Conservation (phyloP, 2,797 vertebrate genomes). For the Brachyrhaphis roseni region DNA sequence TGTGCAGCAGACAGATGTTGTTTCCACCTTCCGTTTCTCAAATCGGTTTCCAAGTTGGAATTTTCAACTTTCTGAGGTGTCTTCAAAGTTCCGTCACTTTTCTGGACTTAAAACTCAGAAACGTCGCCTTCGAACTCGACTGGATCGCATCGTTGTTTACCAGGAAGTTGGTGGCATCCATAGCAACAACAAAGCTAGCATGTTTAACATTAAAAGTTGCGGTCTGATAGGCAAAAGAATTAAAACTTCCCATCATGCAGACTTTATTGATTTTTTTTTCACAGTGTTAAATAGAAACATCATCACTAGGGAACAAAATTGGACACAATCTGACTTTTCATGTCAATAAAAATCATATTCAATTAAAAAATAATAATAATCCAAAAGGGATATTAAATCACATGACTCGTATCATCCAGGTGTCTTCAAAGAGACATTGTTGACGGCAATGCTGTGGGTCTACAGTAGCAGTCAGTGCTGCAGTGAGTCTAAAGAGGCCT, state of each 20-base stretch:
- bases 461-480: no score
- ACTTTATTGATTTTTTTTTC: background rate
- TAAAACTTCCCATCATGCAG: background rate
- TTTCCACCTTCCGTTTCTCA: no score
- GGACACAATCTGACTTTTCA: background rate
- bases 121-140: background rate
- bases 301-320: background rate
- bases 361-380: no score
- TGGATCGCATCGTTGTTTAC: background rate
- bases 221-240: background rate
- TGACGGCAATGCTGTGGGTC: no score
- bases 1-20: no score
- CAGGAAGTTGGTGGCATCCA: background rate
- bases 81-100: background rate
- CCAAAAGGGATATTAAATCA: no score
- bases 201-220: background rate
- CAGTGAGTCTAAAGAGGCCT: no score
- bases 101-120: background rate
- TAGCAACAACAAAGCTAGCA: background rate
- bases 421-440: no score
- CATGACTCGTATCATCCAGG: no score
- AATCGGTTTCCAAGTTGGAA: background rate
- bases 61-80: background rate
- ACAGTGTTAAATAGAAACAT: background rate
- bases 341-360: background rate